Evolutionary conservation across 2,113 vertebrate genomes (phyloP), one percentile per base, ranked within the genome.

Genomic region (Megaceryle torquata): DNA sequence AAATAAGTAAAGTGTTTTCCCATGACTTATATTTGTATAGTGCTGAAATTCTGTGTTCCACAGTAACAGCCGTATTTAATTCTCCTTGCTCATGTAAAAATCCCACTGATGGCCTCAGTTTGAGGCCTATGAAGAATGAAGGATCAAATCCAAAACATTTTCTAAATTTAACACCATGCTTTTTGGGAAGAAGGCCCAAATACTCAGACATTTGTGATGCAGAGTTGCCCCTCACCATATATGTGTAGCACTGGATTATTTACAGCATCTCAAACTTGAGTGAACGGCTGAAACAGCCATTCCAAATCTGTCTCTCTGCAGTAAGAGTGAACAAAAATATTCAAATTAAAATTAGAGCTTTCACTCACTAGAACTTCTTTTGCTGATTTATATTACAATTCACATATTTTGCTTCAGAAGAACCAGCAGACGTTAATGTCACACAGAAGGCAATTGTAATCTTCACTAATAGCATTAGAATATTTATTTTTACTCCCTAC

Each of bases 231-330:
- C 69, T 96, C 86, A 0, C 95, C 96, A 97, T 94, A 92, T 96
- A 97, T 95, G 91, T 95, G 74, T 96, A 94, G 71, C n/a, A 33
- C 81, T 86, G 95, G 59, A 60, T 83, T 95, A 92, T 93, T 96
- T 95, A 82, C 81, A 61, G 69, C 29, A 81, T 80, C 93, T 94
- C 57, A 86, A 20, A 86, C 88, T 84, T 91, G 69, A 95, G 46
- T 84, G 91, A 96, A 91, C 72, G 95, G 75, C 53, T 75, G 57
- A 92, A 86, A 70, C 15, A 75, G 43, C 61, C 20, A 20, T 74
- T 11, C 60, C 54, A 92, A 77, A 88, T 86, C 48, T 35, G 75
- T 39, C 48, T 83, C 35, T 7, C 82, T 60, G 41, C 75, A 74
- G 39, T 71, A 71, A 65, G 17, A 95, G 9, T 35, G 43, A 72